Conservation (phyloP, 2,888 invertebrate genomes). For the Epicampocera succincta region DNA sequence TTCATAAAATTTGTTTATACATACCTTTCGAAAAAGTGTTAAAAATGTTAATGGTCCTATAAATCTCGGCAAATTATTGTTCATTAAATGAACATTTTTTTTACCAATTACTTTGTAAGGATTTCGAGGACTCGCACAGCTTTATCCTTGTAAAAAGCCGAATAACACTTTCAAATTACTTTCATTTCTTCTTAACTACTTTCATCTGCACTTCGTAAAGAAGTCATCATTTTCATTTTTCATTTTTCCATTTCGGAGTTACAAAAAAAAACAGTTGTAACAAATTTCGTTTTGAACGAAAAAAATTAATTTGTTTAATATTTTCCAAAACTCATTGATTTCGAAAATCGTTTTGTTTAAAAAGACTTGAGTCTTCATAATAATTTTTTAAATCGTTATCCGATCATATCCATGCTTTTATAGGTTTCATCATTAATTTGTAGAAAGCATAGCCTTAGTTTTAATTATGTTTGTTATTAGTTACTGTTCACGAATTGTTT, state of each 20-base stretch:
- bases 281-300: too few species aligned
- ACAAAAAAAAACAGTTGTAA: too few species aligned
- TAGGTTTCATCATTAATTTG: neutral
- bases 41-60: neutral
- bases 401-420: neutral
- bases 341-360: conserved; percentile 7
- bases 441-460: neutral
- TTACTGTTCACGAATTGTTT: conserved; percentile 22
- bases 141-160: neutral
- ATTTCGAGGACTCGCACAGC: neutral
- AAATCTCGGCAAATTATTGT: conserved; percentile 23
- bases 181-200: too few species aligned
- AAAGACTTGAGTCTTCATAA: conserved; percentile 4
- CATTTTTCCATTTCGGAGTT: too few species aligned
- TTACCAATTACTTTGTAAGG: conserved; percentile 11
- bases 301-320: too few species aligned
- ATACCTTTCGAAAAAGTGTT: conserved; percentile 30
- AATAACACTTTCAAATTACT: too few species aligned
- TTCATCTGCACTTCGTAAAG: too few species aligned
- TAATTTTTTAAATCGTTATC: conserved; percentile 7
- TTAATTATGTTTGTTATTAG: too few species aligned
- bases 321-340: neutral
- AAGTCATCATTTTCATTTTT: too few species aligned
- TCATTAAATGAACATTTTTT: conserved; percentile 12
- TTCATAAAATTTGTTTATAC: neutral